Evolutionary conservation across 2,888 invertebrate species (phyloP).

Genomic region (Diaperis boleti): DNA sequence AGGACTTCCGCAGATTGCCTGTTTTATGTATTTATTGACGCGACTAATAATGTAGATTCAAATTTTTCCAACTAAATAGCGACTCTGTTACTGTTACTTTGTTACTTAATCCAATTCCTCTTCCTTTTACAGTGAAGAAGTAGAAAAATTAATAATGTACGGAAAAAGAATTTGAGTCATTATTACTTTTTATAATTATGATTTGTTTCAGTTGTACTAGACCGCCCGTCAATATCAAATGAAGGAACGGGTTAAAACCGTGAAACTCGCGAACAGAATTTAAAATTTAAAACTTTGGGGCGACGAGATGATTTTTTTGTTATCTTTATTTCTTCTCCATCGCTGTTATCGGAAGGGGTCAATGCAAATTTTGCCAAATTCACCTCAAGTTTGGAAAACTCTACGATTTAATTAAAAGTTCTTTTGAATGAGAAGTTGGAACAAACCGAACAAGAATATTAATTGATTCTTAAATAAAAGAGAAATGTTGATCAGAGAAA

Average conservation of each 20-base stretch:
- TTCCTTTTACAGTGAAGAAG: no score
- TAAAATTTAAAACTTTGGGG: constrained; percentile 37
- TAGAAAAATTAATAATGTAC: no score
- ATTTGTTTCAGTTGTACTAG: not conserved
- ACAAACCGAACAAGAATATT: constrained; percentile 9
- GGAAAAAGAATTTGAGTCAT: no score
- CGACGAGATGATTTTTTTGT: constrained; percentile 32
- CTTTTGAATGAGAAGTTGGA: not conserved
- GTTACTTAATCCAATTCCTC: no score
- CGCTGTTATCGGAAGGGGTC: constrained; percentile 7
- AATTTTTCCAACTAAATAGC: no score
- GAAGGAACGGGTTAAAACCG: constrained; percentile 11
- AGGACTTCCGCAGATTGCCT: no score
- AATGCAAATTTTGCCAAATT: constrained; percentile 39
- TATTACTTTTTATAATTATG: no score
- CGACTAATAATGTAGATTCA: no score
- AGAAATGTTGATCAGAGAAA: no score
- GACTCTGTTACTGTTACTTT: no score
- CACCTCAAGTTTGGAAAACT: constrained; percentile 32
- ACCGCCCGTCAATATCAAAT: no score
- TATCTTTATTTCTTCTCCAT: constrained; percentile 35
- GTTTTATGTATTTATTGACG: no score
- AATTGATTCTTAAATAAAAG: constrained; percentile 21
- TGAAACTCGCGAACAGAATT: constrained; percentile 24
- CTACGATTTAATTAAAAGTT: constrained; percentile 36